These are phyloP conservation scores for Kradibia gibbosae DNA, from an alignment of 1,140 invertebrate species.

Conservation along the genomic window DNA sequence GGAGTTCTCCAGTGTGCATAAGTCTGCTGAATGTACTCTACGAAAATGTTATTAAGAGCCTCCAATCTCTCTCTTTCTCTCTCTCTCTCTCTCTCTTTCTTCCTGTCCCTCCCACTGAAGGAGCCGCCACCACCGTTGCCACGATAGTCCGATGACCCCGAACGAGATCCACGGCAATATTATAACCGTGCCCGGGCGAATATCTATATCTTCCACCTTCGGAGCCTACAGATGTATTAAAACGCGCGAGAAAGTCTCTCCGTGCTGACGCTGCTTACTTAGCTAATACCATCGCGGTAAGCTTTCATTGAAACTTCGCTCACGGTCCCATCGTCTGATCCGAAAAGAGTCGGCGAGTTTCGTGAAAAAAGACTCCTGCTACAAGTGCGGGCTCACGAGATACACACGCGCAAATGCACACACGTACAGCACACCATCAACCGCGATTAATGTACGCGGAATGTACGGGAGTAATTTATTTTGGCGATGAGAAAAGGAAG, in stretches of 20 bases:
- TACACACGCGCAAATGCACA: too few species aligned
- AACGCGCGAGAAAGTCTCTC: constrained; percentile 27
- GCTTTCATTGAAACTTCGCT: neutral
- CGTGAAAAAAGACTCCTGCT: constrained; percentile 9
- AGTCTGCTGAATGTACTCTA: neutral
- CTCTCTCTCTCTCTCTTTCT: too few species aligned
- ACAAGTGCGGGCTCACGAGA: too few species aligned
- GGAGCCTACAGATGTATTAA: neutral
- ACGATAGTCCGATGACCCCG: constrained; percentile 53
- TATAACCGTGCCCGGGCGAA: constrained; percentile 54
- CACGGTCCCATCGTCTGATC: neutral
- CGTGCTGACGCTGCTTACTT: neutral
- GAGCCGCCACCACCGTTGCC: neutral
- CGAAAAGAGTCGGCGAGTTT: neutral
- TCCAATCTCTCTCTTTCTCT: constrained; percentile 52
- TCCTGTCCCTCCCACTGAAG: too few species aligned
- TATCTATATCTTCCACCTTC: constrained; percentile 26
- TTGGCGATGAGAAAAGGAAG: too few species aligned
- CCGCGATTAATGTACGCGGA: too few species aligned
- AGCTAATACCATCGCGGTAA: neutral
- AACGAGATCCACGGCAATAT: constrained; percentile 51
- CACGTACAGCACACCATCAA: too few species aligned
- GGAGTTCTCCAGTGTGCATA: neutral
- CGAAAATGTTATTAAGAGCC: neutral
- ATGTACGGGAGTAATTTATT: too few species aligned